A percentile compares a stretch with the other conserved stretches of the same genome.
Conservation (phyloP, 1,140 invertebrate genomes). For the Brachionus rubens region DNA sequence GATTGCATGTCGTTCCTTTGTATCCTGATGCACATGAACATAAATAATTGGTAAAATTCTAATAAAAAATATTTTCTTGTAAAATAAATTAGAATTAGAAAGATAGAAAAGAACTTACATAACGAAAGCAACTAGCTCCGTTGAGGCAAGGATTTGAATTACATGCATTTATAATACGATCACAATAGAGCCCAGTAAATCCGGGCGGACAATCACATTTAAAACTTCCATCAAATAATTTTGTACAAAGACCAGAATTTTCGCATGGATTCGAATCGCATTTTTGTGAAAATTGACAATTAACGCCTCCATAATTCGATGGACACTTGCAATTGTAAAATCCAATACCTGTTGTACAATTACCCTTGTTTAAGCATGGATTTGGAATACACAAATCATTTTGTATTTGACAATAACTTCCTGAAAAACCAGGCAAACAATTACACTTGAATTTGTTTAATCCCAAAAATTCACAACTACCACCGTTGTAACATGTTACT, state of each 20-base stretch:
- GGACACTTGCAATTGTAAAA: slow-evolving; percentile 82
- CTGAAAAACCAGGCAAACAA: slow-evolving; percentile 9
- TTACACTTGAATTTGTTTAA: not conserved
- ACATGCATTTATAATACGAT: slow-evolving; percentile 20
- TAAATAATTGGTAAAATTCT: slow-evolving; percentile 62
- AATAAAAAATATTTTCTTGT: not conserved
- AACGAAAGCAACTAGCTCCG: slow-evolving; percentile 1
- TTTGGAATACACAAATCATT: not conserved
- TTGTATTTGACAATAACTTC: slow-evolving; percentile 9
- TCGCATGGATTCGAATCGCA: slow-evolving; percentile 26
- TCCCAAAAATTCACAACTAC: slow-evolving; percentile 68
- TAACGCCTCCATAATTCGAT: slow-evolving; percentile 62
- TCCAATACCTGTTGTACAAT: slow-evolving; percentile 75
- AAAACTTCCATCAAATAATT: not conserved
- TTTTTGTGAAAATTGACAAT: slow-evolving; percentile 5
- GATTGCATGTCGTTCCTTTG: slow-evolving; percentile 64
- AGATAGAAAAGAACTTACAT: slow-evolving; percentile 51
- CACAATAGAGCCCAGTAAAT: slow-evolving; percentile 39
- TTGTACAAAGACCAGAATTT: slow-evolving; percentile 15
- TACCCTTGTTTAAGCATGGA: slow-evolving; percentile 8
- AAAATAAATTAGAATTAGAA: not conserved
- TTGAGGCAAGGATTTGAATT: slow-evolving; percentile 35
- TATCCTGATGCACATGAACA: slow-evolving; percentile 66
- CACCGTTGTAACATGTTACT: slow-evolving; percentile 84
- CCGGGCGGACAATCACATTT: slow-evolving; percentile 32